Evolutionary conservation across 2,797 vertebrate species (phyloP), one percentile per base, ranked within the genome.

Genomic region (Anabas testudineus): DNA sequence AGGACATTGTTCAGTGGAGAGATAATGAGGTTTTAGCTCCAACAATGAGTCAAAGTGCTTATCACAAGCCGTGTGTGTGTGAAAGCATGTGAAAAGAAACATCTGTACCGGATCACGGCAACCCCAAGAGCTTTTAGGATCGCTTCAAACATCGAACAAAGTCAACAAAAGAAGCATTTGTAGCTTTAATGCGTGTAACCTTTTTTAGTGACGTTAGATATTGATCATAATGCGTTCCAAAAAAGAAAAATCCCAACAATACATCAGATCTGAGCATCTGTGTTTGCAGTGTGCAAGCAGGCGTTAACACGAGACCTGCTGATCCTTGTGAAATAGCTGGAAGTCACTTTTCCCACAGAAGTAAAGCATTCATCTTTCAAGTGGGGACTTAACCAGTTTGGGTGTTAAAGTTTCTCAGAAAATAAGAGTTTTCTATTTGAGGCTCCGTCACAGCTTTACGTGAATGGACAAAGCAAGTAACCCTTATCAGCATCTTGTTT

Each of bases 401-500:
- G 4, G 41, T n/a, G 28, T 19, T 42, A 28, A 80, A 48, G 65
- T 73, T 85, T 73, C 14, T 61, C n/a, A 30, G 15, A 57, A 73
- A 76, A 73, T 58, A 70, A 41, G 7, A 30, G 14, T 70, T 64
- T 74, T 76, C 62, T 54, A 57, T 79, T 74, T 51, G 41, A 15
- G 57, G 12, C 22, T 10, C 5, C 24, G 14, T 76, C 67, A 58
- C 45, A 60, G 59, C 48, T 55, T 8, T 19, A 4, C 76, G 49
- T 57, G 43, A 81, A 68, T 54, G 71, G 69, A 72, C 54, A 85
- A 74, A 81, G 73, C 15, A 12, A 85, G 55, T 77, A 68, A 45
- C 13, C 48, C 56, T 85, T 90, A 90, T 89, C 86, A 37, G 67
- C 2, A 34, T 52, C 69, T 72, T 72, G 26, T 77, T 86, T 2